Conservation (phyloP, 1,140 invertebrate species). For the Mamestra configurata region DNA sequence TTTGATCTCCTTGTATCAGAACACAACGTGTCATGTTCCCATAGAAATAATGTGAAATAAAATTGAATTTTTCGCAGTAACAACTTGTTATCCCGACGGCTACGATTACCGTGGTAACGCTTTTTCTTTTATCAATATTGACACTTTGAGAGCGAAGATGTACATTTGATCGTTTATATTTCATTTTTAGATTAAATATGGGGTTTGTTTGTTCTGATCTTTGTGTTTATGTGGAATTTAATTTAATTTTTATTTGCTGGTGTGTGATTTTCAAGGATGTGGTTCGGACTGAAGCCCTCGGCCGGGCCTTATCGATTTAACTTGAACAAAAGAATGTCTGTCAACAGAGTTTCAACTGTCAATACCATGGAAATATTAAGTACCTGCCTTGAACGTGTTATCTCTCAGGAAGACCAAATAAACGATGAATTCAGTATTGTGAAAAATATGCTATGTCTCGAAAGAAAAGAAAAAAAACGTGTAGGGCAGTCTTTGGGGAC, state of each 20-base stretch:
- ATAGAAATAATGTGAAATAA: constrained; percentile 2
- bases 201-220: constrained; percentile 3
- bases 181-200: background rate
- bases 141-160: background rate
- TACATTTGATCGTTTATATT: constrained; percentile 1
- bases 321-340: no score
- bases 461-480: no score
- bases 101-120: background rate
- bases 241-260: background rate
- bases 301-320: no score
- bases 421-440: no score
- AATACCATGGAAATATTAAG: no score
- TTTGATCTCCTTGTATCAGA: background rate
- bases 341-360: no score
- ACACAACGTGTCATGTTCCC: constrained; percentile 8
- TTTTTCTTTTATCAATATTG: constrained; percentile 4
- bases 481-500: no score
- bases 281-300: no score
- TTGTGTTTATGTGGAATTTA: background rate
- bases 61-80: background rate
- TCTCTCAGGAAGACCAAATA: no score
- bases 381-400: no score
- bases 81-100: background rate
- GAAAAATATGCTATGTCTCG: no score
- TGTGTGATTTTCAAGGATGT: no score